Percentiles rank a stretch among this genome's conserved stretches.
Conservation (phyloP, 2,797 vertebrate species). For the Philypnodon macrostomus region DNA sequence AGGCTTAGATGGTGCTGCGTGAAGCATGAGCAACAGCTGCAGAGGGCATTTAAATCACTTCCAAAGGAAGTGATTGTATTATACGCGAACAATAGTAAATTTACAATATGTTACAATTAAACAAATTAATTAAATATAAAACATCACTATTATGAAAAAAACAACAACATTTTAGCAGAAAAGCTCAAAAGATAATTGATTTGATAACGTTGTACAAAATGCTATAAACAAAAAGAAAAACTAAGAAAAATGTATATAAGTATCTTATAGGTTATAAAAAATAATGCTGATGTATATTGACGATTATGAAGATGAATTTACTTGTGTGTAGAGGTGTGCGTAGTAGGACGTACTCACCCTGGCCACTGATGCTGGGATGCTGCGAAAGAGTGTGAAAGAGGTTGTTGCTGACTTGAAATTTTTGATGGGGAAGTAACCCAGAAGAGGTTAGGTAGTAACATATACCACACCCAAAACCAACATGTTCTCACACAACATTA, state of each 20-base stretch:
- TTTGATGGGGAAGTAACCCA: constrained; percentile 69
- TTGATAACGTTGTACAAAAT: no score
- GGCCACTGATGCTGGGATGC: constrained; percentile 49
- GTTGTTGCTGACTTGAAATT: constrained; percentile 33
- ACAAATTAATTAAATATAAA: not conserved
- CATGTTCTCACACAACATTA: not conserved
- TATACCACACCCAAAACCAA: constrained; percentile 55
- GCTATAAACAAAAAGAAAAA: no score
- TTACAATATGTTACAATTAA: not conserved
- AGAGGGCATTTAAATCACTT: constrained; percentile 56
- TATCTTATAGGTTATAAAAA: no score
- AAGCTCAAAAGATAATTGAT: not conserved
- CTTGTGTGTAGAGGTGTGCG: not conserved
- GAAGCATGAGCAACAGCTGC: constrained; percentile 44
- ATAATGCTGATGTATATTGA: no score
- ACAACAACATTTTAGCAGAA: not conserved
- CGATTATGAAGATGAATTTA: no score
- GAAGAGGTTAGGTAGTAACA: constrained; percentile 21
- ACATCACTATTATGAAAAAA: not conserved
- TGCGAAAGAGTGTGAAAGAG: constrained; percentile 34
- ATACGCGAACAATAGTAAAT: constrained; percentile 1
- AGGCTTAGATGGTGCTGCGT: constrained; percentile 48
- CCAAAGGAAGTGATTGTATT: constrained; percentile 7
- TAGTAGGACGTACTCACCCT: constrained; percentile 48
- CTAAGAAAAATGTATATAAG: no score